Conservation (phyloP, 2,888 invertebrate species). For the Leucozona laternaria region DNA sequence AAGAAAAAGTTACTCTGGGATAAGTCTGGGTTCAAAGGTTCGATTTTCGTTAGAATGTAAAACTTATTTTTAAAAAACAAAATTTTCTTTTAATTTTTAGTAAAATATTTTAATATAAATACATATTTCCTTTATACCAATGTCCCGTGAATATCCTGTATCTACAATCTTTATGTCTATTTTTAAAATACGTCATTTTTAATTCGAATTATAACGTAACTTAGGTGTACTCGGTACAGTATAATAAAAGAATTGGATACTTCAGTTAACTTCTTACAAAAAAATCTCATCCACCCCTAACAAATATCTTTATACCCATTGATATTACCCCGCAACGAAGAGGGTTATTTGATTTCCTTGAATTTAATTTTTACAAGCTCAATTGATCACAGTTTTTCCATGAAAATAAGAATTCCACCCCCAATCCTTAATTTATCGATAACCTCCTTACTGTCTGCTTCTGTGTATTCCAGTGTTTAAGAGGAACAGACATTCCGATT, state of each 20-base stretch:
- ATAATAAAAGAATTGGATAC: slow-evolving; percentile 7
- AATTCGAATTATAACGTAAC: neutral
- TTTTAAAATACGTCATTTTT: neutral
- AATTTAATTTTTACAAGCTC: slow-evolving; percentile 84
- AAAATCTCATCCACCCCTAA: slow-evolving; percentile 42
- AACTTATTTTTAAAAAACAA: too few relatives aligned
- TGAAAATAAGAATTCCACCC: slow-evolving; percentile 58
- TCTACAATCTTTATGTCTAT: neutral
- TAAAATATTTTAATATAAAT: neutral
- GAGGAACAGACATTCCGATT: slow-evolving; percentile 66
- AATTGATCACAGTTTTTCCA: slow-evolving; percentile 77
- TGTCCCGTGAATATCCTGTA: neutral
- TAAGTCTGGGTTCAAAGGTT: too few relatives aligned
- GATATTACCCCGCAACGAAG: slow-evolving; percentile 80
- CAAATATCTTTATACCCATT: neutral
- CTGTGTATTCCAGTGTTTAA: slow-evolving; percentile 63
- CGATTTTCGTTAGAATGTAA: too few relatives aligned
- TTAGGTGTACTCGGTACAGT: neutral
- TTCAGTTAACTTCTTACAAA: slow-evolving; percentile 14
- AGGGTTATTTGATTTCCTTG: slow-evolving; percentile 83
- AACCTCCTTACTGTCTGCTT: slow-evolving; percentile 54
- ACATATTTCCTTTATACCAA: neutral
- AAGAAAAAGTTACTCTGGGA: too few relatives aligned
- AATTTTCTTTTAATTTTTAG: too few relatives aligned
- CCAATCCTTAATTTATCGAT: slow-evolving; percentile 68